A percentile compares a stretch with the other conserved stretches of the same genome.
Conservation (phyloP, 2,888 invertebrate species). For the Parascotia fuliginaria region DNA sequence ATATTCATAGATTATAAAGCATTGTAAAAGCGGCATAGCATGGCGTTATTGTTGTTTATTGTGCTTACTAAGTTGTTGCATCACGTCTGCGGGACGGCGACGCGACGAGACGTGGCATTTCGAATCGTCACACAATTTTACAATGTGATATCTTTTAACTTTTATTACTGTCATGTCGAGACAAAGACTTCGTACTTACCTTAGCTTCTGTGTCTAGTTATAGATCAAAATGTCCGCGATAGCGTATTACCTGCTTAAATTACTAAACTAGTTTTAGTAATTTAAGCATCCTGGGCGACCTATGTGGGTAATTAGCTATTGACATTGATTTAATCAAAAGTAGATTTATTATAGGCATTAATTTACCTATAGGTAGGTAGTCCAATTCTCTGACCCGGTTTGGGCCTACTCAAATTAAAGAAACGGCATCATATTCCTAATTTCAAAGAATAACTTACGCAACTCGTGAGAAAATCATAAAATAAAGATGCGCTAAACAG, state of each 20-base stretch:
- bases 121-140: slow-evolving; percentile 35
- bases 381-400: not conserved
- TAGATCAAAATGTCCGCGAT: not conserved
- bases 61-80: slow-evolving; percentile 43
- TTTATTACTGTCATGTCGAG: slow-evolving; percentile 3
- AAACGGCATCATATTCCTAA: no score
- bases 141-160: slow-evolving; percentile 8
- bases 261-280: no score
- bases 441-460: not conserved
- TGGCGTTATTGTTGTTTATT: slow-evolving; percentile 48
- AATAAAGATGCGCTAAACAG: not conserved
- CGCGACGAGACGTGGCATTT: slow-evolving; percentile 38
- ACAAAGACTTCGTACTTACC: not conserved
- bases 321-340: no score
- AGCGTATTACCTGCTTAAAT: not conserved
- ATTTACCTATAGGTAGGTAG: no score
- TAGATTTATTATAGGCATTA: no score
- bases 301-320: no score
- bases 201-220: no score
- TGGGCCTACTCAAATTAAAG: not conserved
- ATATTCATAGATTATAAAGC: slow-evolving; percentile 55
- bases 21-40: slow-evolving; percentile 52
- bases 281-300: no score
- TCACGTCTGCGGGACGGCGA: slow-evolving; percentile 34
- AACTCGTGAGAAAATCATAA: not conserved